Evolutionary conservation across 2,888 invertebrate species (phyloP).

Genomic region (Artemia sp.): DNA sequence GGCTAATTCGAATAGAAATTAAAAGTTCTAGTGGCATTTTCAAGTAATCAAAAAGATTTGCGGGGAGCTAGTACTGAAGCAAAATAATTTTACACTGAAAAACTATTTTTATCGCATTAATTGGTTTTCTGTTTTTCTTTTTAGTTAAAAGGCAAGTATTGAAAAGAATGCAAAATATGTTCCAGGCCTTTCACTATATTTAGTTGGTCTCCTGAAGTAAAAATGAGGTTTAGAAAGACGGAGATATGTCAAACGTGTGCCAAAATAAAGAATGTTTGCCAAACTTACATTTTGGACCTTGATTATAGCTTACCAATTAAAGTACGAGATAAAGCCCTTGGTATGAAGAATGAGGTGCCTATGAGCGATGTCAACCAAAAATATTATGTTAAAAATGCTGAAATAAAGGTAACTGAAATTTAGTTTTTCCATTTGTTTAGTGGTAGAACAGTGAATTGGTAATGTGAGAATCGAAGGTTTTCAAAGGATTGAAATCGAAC

Average conservation of each 20-base stretch:
- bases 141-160: slow-evolving; percentile 83
- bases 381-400: slow-evolving; percentile 79
- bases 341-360: slow-evolving; percentile 67
- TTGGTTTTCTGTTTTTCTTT: slow-evolving; percentile 28
- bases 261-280: slow-evolving; percentile 85
- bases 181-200: slow-evolving; percentile 85
- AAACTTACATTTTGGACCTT: slow-evolving; percentile 80
- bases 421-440: neutral
- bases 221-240: slow-evolving; percentile 90
- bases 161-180: slow-evolving; percentile 91
- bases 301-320: slow-evolving; percentile 76
- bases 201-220: slow-evolving; percentile 86
- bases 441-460: too few relatives aligned
- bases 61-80: too few relatives aligned
- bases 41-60: too few relatives aligned
- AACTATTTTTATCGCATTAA: neutral
- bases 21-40: too few relatives aligned
- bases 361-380: slow-evolving; percentile 88
- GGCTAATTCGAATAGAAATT: too few relatives aligned
- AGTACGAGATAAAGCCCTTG: slow-evolving; percentile 76
- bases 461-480: too few relatives aligned
- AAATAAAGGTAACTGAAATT: slow-evolving; percentile 47
- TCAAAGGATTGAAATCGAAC: too few relatives aligned
- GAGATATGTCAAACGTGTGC: slow-evolving; percentile 92
- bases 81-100: too few relatives aligned